Evolutionary conservation across 2,888 invertebrate genomes (phyloP).

Genomic region (Drosophila stalkeri): DNA sequence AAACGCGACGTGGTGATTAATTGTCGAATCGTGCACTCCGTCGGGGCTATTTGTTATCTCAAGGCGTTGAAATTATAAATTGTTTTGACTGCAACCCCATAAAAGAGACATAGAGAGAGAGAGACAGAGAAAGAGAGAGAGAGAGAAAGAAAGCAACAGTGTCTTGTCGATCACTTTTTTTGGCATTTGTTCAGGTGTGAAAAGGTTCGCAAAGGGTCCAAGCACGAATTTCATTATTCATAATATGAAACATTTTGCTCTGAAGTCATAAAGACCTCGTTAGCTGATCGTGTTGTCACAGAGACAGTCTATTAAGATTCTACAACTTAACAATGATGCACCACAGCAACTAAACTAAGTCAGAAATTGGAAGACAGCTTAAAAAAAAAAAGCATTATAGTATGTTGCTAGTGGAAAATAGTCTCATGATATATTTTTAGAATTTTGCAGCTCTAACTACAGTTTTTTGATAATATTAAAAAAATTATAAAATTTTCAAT

Average conservation of each 20-base stretch:
- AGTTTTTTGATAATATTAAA: neutral
- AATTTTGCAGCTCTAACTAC: neutral
- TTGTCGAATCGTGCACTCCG: constrained; percentile 76
- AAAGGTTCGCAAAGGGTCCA: constrained; percentile 72
- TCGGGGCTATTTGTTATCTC: constrained; percentile 77
- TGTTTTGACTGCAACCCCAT: constrained; percentile 70
- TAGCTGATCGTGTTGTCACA: constrained; percentile 44
- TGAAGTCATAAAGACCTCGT: constrained; percentile 22
- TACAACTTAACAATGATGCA: constrained; percentile 32
- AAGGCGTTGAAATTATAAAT: constrained; percentile 80
- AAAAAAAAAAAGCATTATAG: neutral
- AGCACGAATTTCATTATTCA: constrained; percentile 60
- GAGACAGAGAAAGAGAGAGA: constrained; percentile 13
- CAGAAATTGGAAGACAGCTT: too few species aligned
- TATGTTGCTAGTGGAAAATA: neutral
- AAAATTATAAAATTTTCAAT: too few species aligned
- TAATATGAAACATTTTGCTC: constrained; percentile 26
- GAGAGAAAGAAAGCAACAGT: constrained; percentile 32
- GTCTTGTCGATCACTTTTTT: constrained; percentile 37
- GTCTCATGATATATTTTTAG: neutral
- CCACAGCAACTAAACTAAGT: neutral
- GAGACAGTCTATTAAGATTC: constrained; percentile 60
- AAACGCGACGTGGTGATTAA: constrained; percentile 74
- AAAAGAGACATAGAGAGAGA: neutral
- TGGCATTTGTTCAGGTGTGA: constrained; percentile 65